Base-by-base conservation (phyloP, 2,113 vertebrate species). In the Strigops habroptila region DNA sequence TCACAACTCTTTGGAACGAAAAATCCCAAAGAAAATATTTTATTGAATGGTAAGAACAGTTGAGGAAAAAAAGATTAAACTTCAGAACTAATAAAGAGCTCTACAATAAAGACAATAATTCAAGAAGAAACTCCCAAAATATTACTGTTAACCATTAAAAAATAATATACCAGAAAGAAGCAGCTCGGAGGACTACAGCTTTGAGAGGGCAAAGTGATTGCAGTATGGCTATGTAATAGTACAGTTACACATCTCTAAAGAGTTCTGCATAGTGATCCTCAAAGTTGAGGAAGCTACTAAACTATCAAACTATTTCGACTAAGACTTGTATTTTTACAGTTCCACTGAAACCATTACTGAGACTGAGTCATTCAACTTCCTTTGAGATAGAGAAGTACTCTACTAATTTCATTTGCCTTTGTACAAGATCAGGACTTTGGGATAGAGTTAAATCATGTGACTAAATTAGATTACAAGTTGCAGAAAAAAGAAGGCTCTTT, bases 321-420 rank as follows among this genome's bases (percentile, higher is more conserved):
- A 55, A 65, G 28, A 74, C 43, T 80, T 27, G 22, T 8, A 10
- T 85, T 91, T 91, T 93, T 88, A 49, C 25, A 74, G 43, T 91
- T 95, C 41, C 35, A 24, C 23, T 80, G 76, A 81, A 85, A 74
- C 27, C 39, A 59, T 82, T 51, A 67, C 43, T 44, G 68, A 64
- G n/a, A 93, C 3, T 77, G 55, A 94, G 46, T 78, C 82, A 95
- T 65, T 75, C 51, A 83, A 24, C 76, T 91, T 95, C 85, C 82
- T 83, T 3, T 80, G 16, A 91, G 19, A 86, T 0, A 86, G 24
- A 84, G 48, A 85, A 88, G 82, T 55, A 39, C 21, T 57, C 44
- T n/a, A 63, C 33, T 88, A 30, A 91, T 86, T 88, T 88, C 4
- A 64, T 75, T 86, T 93, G 67, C 43, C 35, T 80, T 85, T 90